phyloP scores from a whole-genome alignment of 2,113 vertebrate species.

The Planiliza haematocheilus region DNA sequence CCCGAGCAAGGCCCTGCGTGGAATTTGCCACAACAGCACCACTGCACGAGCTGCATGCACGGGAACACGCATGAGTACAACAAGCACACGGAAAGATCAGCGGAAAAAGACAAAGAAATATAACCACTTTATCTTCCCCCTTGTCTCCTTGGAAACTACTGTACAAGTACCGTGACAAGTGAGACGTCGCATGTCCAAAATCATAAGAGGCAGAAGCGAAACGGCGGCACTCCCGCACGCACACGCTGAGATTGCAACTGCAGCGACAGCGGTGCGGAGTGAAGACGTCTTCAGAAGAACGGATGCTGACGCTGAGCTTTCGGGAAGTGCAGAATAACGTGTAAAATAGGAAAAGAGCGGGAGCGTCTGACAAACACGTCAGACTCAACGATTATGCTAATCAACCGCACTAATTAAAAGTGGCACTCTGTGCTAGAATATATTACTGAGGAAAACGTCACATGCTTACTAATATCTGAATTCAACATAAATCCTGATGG shows the following conservation, averaged over 20 bases:
- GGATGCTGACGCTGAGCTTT: constrained; percentile 32
- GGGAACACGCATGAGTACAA: neutral
- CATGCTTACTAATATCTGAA: constrained; percentile 54
- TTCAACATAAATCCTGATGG: constrained; percentile 64
- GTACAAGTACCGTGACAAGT: constrained; percentile 42
- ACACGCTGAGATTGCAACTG: constrained; percentile 14
- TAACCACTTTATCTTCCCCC: constrained; percentile 9
- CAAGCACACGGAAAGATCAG: constrained; percentile 23
- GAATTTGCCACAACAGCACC: constrained; percentile 29
- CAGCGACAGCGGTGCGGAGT: constrained; percentile 5
- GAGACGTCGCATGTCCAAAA: constrained; percentile 34
- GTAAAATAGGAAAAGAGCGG: neutral
- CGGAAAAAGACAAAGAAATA: constrained; percentile 34
- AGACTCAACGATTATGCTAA: constrained; percentile 51
- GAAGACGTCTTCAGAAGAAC: constrained; percentile 1
- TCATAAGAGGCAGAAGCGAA: constrained; percentile 22
- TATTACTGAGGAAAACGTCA: constrained; percentile 52
- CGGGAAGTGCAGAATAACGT: neutral
- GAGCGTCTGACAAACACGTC: constrained; percentile 36
- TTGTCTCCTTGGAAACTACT: constrained; percentile 38
- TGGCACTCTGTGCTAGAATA: constrained; percentile 39
- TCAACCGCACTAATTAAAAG: constrained; percentile 57
- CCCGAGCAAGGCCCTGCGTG: constrained; percentile 6
- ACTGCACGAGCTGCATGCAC: neutral
- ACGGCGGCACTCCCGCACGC: constrained; percentile 8